Evolutionary conservation across 2,113 vertebrate genomes (phyloP).

Genomic region (Microcebus griseorufus): DNA sequence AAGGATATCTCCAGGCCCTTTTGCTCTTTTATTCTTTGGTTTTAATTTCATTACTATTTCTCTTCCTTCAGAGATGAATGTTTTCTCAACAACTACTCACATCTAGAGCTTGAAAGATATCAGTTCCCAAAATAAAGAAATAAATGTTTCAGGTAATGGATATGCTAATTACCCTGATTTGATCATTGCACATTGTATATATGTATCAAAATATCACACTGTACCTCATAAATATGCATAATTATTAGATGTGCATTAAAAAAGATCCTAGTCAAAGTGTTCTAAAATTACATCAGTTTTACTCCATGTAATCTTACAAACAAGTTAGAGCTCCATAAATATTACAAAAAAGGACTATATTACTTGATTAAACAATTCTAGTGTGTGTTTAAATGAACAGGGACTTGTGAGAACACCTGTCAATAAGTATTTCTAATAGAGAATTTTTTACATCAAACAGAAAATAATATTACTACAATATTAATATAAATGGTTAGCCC

Average conservation of each 20-base stretch:
- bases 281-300: neutral
- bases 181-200: neutral
- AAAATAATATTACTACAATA: neutral
- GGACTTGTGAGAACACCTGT: neutral
- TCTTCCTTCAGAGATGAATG: neutral
- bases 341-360: neutral
- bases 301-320: neutral
- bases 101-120: neutral
- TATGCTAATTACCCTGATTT: neutral
- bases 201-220: neutral
- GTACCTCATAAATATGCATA: neutral
- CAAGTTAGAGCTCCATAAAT: neutral
- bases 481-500: neutral
- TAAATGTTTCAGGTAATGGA: neutral
- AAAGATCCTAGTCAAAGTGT: neutral
- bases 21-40: neutral
- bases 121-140: neutral
- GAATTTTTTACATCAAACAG: neutral
- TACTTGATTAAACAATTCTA: neutral
- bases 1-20: neutral
- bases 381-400: neutral
- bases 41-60: neutral
- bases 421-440: neutral
- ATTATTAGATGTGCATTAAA: neutral
- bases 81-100: neutral